Evolutionary conservation across 2,888 invertebrate genomes (phyloP).

Genomic region (Acrobasis suavella): DNA sequence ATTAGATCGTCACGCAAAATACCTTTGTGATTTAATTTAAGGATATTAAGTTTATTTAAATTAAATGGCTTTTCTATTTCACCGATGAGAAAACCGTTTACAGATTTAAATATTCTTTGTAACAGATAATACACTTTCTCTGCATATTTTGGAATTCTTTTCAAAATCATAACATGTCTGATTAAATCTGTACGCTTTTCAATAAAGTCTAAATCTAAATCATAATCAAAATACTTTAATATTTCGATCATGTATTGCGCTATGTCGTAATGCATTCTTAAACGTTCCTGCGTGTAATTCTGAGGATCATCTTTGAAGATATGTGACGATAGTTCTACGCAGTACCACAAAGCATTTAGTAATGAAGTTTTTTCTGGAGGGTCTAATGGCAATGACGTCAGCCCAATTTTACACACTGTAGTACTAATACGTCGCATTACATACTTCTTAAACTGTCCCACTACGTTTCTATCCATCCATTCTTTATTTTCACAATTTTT

Average conservation of each 20-base stretch:
- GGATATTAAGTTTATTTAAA: constrained; percentile 44
- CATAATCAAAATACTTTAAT: constrained; percentile 41
- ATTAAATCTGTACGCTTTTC: constrained; percentile 41
- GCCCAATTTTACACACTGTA: constrained; percentile 44
- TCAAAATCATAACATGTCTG: constrained; percentile 41
- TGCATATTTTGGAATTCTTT: constrained; percentile 35
- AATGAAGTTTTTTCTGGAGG: constrained; percentile 40
- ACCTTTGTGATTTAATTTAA: constrained; percentile 41
- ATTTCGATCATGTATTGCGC: constrained; percentile 48
- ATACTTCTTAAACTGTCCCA: constrained; percentile 48
- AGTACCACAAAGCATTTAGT: constrained; percentile 50
- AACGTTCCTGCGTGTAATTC: constrained; percentile 42
- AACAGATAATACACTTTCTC: constrained; percentile 41
- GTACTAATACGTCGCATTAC: constrained; percentile 43
- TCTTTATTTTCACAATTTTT: constrained; percentile 52
- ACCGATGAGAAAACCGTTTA: constrained; percentile 41
- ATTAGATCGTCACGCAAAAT: constrained; percentile 36
- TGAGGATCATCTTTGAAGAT: constrained; percentile 45
- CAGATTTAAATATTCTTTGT: constrained; percentile 43
- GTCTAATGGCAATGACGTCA: constrained; percentile 50
- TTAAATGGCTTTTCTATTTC: constrained; percentile 42
- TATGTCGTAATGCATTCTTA: constrained; percentile 41
- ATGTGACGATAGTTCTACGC: constrained; percentile 45
- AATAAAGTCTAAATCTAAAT: constrained; percentile 40
- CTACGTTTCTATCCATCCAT: constrained; percentile 54